phyloP scores from a whole-genome alignment of 2,888 invertebrate species.

The Amblyjoppa proteus region DNA sequence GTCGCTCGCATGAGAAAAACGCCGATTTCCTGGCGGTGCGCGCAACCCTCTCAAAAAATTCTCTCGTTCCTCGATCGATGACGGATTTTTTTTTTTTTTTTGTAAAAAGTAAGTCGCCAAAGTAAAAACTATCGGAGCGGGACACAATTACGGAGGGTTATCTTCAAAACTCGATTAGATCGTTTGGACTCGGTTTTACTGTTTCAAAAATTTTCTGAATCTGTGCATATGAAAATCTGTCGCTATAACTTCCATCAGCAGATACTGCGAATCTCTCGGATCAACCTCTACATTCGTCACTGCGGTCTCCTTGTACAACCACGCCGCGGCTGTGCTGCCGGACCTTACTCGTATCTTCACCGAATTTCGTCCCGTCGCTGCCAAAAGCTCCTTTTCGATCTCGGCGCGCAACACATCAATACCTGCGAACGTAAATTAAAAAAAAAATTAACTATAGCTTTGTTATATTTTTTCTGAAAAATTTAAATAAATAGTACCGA shows the following conservation, averaged over 20 bases:
- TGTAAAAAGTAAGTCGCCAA: background rate
- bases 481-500: background rate
- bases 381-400: conserved; percentile 86
- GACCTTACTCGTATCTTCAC: conserved; percentile 87
- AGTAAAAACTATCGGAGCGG: background rate
- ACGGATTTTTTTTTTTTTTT: background rate
- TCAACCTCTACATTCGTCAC: conserved; percentile 86
- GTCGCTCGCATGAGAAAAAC: conserved; percentile 50
- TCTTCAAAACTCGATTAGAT: background rate
- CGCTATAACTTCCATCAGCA: conserved; percentile 87
- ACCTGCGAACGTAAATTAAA: conserved; percentile 79
- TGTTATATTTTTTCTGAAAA: background rate
- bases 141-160: background rate
- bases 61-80: conserved; percentile 33
- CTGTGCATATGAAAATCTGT: conserved; percentile 86
- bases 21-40: conserved; percentile 46
- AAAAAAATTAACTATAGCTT: background rate
- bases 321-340: conserved; percentile 87
- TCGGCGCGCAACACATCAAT: conserved; percentile 84
- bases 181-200: conserved; percentile 63
- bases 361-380: conserved; percentile 86
- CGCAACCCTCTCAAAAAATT: conserved; percentile 33
- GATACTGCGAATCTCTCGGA: conserved; percentile 85
- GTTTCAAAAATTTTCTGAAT: conserved; percentile 85
- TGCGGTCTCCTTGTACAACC: conserved; percentile 89